These are phyloP conservation scores for Fregetta grallaria DNA, from an alignment of 2,113 vertebrate species.

Conservation along the genomic window DNA sequence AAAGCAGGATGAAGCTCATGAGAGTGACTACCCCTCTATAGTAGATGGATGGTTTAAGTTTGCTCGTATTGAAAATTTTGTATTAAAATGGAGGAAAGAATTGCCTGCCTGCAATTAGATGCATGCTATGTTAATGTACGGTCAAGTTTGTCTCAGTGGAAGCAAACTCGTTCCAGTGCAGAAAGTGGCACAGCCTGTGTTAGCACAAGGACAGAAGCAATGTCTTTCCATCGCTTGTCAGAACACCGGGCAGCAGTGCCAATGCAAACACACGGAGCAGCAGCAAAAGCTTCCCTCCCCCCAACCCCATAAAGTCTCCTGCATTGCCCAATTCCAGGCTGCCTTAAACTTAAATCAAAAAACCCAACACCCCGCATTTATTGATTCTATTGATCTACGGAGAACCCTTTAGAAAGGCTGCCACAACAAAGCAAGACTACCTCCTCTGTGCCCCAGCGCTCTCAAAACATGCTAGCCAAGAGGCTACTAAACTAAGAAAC, in stretches of 20 bases:
- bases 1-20: not conserved
- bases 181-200: not conserved
- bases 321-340: not conserved
- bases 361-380: accelerated
- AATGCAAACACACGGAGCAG: not conserved
- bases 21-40: not conserved
- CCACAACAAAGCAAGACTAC: not conserved
- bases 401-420: not conserved
- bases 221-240: not conserved
- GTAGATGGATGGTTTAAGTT: not conserved
- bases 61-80: not conserved
- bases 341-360: not conserved
- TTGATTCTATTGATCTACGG: accelerated
- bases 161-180: not conserved
- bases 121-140: not conserved
- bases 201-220: not conserved
- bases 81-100: not conserved
- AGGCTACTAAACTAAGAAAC: not conserved
- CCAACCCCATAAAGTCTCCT: accelerated
- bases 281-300: not conserved
- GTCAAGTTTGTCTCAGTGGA: not conserved
- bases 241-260: not conserved
- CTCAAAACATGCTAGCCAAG: not conserved
- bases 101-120: not conserved
- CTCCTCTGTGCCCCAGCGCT: accelerated